Conservation (phyloP, 2,797 vertebrate genomes). For the Microchirus variegatus region DNA sequence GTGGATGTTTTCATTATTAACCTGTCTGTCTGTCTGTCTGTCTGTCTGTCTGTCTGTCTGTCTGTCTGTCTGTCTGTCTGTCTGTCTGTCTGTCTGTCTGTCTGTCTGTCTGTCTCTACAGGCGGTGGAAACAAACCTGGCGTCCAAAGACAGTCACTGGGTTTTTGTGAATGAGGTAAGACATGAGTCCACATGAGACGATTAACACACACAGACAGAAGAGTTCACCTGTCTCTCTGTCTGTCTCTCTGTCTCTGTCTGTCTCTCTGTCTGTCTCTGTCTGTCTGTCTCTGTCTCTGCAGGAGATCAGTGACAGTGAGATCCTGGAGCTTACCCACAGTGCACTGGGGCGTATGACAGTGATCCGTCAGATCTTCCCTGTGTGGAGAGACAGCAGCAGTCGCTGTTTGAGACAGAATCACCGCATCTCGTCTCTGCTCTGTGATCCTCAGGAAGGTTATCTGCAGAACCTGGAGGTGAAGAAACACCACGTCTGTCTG, state of each 20-base stretch:
- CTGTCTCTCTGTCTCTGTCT: too few species aligned
- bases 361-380: conserved; percentile 95
- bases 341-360: conserved; percentile 93
- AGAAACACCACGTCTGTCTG: too few species aligned
- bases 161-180: conserved; percentile 98
- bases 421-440: conserved; percentile 93
- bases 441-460: conserved; percentile 97
- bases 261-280: too few species aligned
- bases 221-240: too few species aligned
- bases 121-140: conserved; percentile 97
- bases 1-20: too few species aligned
- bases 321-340: conserved; percentile 93
- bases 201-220: too few species aligned
- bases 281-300: too few species aligned
- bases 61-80: neutral
- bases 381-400: conserved; percentile 86
- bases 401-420: conserved; percentile 93
- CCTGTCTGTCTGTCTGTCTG: too few species aligned
- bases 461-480: conserved; percentile 96
- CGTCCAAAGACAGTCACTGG: conserved; percentile 98
- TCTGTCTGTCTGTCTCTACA: conserved; percentile 62
- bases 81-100: neutral
- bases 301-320: conserved; percentile 97
- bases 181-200: too few species aligned
- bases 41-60: too few species aligned